Evolutionary conservation across 92 coral and sea anemone genomes (phyloP).

Genomic region (Phenganax subtilis): DNA sequence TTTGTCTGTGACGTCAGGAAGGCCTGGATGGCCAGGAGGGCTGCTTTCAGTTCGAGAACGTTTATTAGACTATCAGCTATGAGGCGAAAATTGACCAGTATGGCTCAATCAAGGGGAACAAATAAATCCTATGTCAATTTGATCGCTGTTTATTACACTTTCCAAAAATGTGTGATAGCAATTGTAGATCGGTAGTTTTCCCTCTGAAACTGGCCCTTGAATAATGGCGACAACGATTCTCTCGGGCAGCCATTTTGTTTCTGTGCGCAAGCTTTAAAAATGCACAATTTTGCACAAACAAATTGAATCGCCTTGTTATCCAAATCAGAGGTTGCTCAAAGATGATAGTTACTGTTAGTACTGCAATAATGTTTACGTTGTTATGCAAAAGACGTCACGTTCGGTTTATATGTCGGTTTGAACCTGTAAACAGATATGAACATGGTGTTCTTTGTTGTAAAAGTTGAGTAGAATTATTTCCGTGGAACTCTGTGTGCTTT

Average conservation of each 20-base stretch:
- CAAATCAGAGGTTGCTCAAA: neutral
- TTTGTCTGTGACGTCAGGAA: neutral
- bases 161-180: no score
- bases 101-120: no score
- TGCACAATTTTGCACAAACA: neutral
- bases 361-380: neutral
- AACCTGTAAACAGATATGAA: slow-evolving; percentile 15
- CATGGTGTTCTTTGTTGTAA: no score
- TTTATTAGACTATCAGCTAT: no score
- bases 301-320: slow-evolving; percentile 2
- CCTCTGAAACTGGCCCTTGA: neutral
- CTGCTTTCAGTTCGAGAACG: slow-evolving; percentile 30
- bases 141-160: no score
- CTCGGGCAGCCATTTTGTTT: no score
- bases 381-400: slow-evolving; percentile 22
- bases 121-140: no score
- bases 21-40: slow-evolving; percentile 34
- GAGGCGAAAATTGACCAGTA: no score
- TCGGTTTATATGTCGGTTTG: slow-evolving; percentile 8
- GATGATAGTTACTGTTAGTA: slow-evolving; percentile 8
- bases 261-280: no score
- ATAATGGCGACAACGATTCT: no score
- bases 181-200: no score
- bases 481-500: neutral
- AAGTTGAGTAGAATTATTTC: slow-evolving; percentile 4